These are phyloP conservation scores for Meliscaeva auricollis DNA, from an alignment of 2,888 invertebrate genomes.

Conservation along the genomic window DNA sequence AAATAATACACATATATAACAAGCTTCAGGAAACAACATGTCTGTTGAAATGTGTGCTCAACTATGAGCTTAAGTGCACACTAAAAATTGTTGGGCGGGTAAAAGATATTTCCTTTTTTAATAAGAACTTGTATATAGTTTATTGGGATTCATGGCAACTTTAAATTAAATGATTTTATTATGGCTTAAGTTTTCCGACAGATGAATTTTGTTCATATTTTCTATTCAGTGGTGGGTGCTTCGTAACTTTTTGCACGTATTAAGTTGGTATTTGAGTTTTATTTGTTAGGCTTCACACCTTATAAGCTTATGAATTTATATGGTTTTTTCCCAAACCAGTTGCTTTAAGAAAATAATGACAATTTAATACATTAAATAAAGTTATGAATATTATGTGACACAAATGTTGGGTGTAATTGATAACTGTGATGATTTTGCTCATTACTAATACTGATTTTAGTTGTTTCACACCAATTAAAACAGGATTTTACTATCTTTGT, in stretches of 20 bases:
- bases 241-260: constrained; percentile 23
- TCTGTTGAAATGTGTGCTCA: constrained; percentile 12
- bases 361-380: no score
- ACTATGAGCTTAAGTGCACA: constrained; percentile 15
- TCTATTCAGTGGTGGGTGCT: not conserved
- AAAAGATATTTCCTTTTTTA: constrained; percentile 22
- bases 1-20: not conserved
- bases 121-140: constrained; percentile 1
- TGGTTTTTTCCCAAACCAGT: not conserved
- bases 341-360: no score
- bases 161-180: constrained; percentile 31
- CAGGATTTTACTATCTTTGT: no score
- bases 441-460: no score
- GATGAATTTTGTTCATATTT: constrained; percentile 4
- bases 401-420: no score
- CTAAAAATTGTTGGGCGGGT: constrained; percentile 26
- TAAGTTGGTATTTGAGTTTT: not conserved
- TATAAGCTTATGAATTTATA: not conserved
- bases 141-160: constrained; percentile 9
- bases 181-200: not conserved
- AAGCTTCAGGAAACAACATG: not conserved
- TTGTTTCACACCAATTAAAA: no score
- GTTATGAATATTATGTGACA: no score
- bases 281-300: constrained; percentile 10
- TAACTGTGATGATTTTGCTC: no score